Percentiles rank a stretch among this genome's conserved stretches.
phyloP scores from a whole-genome alignment of 2,113 vertebrate genomes.

The Atherinomorus stipes region DNA sequence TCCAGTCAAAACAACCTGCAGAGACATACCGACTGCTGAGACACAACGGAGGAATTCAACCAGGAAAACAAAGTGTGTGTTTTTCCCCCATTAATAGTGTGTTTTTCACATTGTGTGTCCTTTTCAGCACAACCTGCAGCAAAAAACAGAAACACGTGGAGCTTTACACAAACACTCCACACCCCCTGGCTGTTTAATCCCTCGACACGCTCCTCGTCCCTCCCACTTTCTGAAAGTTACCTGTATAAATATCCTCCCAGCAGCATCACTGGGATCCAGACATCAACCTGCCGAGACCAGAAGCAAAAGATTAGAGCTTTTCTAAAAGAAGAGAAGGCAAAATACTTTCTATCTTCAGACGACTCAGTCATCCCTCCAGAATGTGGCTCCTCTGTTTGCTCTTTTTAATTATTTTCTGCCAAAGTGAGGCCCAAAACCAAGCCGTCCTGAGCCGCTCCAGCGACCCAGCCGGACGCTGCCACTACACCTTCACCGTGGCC shows the following conservation, averaged over 20 bases:
- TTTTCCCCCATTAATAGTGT: conserved; percentile 38
- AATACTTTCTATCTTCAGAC: neutral
- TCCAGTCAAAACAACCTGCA: conserved; percentile 70
- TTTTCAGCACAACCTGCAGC: conserved; percentile 8
- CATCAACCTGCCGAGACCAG: conserved; percentile 41
- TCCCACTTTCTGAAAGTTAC: conserved; percentile 60
- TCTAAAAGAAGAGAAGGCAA: neutral
- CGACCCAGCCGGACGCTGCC: conserved; percentile 57
- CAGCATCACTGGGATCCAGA: conserved; percentile 50
- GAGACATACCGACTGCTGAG: conserved; percentile 43
- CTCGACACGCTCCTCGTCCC: conserved; percentile 49
- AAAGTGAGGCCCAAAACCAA: conserved; percentile 39
- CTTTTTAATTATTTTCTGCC: conserved; percentile 31
- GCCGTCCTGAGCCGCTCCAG: conserved; percentile 52
- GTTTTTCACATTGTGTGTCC: conserved; percentile 33
- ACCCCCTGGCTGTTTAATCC: conserved; percentile 40
- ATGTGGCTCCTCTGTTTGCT: conserved; percentile 68
- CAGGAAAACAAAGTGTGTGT: conserved; percentile 50
- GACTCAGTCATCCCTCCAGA: conserved; percentile 6
- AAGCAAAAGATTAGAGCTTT: neutral
- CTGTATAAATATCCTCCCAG: conserved; percentile 73
- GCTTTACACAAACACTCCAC: conserved; percentile 30
- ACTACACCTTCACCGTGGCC: conserved; percentile 75
- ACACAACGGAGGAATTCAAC: conserved; percentile 30
- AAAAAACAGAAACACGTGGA: conserved; percentile 45